Evolutionary conservation across 1,140 invertebrate genomes (phyloP).

Genomic region (Apis florea): DNA sequence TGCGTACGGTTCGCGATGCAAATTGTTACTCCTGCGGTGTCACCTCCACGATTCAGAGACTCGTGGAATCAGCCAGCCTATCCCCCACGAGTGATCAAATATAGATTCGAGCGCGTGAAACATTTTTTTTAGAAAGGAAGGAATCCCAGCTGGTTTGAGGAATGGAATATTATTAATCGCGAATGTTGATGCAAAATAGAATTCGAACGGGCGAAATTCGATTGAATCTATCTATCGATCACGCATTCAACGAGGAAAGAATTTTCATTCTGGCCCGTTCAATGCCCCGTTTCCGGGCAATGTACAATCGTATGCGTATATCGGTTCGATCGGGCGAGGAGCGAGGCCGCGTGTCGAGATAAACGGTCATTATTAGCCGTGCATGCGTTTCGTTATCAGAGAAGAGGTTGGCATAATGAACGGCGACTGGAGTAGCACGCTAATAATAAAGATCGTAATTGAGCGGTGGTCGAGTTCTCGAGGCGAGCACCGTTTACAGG

Average conservation of each 20-base stretch:
- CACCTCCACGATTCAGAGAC: neutral
- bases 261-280: neutral
- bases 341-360: conserved; percentile 43
- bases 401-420: conserved; percentile 45
- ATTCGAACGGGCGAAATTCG: too few species aligned
- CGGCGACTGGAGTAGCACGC: conserved; percentile 49
- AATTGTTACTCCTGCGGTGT: conserved; percentile 77
- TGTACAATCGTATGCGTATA: neutral
- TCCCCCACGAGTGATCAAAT: conserved; percentile 77
- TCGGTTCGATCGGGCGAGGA: conserved; percentile 12
- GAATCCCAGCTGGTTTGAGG: too few species aligned
- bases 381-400: conserved; percentile 48
- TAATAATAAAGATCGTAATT: conserved; percentile 51
- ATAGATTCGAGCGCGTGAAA: conserved; percentile 62
- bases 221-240: too few species aligned
- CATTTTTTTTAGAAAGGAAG: neutral
- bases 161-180: too few species aligned
- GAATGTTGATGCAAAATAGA: too few species aligned
- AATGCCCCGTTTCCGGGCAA: neutral
- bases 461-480: conserved; percentile 44
- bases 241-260: too few species aligned
- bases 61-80: conserved; percentile 13
- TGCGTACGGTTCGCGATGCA: conserved; percentile 70
- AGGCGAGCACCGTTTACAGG: conserved; percentile 27
- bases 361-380: conserved; percentile 44